These are phyloP conservation scores for Glomeris marginata DNA, from an alignment of 2,888 invertebrate genomes.

Conservation along the genomic window DNA sequence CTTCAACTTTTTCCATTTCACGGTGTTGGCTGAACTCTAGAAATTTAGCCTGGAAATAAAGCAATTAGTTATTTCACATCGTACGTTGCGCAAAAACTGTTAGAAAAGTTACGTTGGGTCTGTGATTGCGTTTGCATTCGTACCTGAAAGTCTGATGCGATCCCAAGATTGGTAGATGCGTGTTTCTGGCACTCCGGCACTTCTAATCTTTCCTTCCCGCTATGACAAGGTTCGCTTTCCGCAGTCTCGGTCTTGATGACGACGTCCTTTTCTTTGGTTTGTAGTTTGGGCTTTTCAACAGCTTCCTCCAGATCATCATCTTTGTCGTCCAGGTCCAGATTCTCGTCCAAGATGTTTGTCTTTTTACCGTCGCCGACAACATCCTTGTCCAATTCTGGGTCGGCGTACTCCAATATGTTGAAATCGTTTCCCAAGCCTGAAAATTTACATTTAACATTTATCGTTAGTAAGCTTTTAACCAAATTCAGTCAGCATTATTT, in stretches of 20 bases:
- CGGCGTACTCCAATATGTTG: constrained; percentile 88
- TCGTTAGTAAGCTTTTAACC: too few species aligned
- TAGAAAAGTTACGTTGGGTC: too few species aligned
- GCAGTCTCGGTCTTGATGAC: constrained; percentile 14
- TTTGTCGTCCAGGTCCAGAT: constrained; percentile 63
- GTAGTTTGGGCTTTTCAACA: constrained; percentile 32
- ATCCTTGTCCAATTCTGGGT: constrained; percentile 70
- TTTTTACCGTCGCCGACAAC: constrained; percentile 49
- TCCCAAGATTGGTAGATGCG: too few species aligned
- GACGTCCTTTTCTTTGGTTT: constrained; percentile 10
- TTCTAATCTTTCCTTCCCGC: neutral
- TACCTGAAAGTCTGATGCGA: too few species aligned
- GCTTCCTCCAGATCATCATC: constrained; percentile 46
- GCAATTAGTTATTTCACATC: neutral
- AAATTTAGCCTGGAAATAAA: constrained; percentile 28
- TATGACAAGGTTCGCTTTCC: constrained; percentile 12
- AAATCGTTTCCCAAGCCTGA: constrained; percentile 87
- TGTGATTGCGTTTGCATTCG: too few species aligned
- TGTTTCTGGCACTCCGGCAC: too few species aligned
- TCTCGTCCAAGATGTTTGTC: constrained; percentile 67
- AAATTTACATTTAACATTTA: too few species aligned
- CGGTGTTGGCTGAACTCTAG: constrained; percentile 27
- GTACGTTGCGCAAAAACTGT: too few species aligned
- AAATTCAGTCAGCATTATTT: too few species aligned
- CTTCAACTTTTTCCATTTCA: constrained; percentile 15